Percentiles rank a stretch among this genome's conserved stretches.
Evolutionary conservation across 2,113 vertebrate species (phyloP).

Genomic region (Scolopax mira): DNA sequence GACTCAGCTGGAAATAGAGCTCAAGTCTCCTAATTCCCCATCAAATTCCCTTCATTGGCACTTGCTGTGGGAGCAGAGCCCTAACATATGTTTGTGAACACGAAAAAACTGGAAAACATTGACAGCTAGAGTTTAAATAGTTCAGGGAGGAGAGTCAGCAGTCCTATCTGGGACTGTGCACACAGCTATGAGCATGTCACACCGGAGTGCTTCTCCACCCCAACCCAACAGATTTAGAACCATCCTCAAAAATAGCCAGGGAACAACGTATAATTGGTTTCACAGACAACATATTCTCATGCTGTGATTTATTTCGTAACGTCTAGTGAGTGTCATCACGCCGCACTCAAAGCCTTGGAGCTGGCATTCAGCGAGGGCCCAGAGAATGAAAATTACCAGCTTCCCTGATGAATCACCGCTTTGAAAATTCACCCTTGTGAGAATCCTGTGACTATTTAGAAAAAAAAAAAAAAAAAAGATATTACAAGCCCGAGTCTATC

Average conservation of each 20-base stretch:
- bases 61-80: background rate
- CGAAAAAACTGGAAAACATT: constrained; percentile 5
- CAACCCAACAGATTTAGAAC: constrained; percentile 57
- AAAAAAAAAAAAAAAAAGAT: background rate
- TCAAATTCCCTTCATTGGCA: background rate
- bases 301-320: constrained; percentile 61
- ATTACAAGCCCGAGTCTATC: constrained; percentile 51
- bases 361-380: constrained; percentile 19
- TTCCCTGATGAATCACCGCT: constrained; percentile 44
- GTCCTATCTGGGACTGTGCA: constrained; percentile 28
- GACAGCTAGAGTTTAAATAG: constrained; percentile 52
- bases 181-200: background rate
- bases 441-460: constrained; percentile 54
- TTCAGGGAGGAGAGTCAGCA: constrained; percentile 29
- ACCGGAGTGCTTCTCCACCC: constrained; percentile 2
- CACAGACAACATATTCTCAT: constrained; percentile 61
- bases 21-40: background rate
- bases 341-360: background rate
- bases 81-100: constrained; percentile 14
- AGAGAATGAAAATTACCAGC: constrained; percentile 64
- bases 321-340: constrained; percentile 57
- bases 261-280: constrained; percentile 63
- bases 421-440: constrained; percentile 63
- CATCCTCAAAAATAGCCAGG: constrained; percentile 58
- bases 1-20: constrained; percentile 23